phyloP scores from a whole-genome alignment of 2,888 invertebrate genomes.

The Byasa hedistus region DNA sequence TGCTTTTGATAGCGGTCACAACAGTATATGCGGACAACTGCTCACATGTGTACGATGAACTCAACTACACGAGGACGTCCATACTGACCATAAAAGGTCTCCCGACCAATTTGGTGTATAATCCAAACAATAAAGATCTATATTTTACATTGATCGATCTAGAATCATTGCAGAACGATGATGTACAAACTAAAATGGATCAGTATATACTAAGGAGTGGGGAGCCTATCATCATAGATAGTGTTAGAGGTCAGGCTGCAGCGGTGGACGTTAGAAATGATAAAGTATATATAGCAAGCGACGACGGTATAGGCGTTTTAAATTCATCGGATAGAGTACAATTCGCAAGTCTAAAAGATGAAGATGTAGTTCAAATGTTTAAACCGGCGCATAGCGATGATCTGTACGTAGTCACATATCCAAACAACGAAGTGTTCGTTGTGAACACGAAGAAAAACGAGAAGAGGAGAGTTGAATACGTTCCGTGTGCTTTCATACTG shows the following conservation, averaged over 20 bases:
- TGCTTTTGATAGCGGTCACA: conserved; percentile 50
- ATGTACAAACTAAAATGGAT: conserved; percentile 71
- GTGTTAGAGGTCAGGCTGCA: conserved; percentile 64
- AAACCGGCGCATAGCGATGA: conserved; percentile 55
- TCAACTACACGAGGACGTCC: conserved; percentile 50
- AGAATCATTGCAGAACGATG: conserved; percentile 63
- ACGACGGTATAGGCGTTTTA: conserved; percentile 58
- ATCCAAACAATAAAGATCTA: conserved; percentile 56
- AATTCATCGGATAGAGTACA: conserved; percentile 57
- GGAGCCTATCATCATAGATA: conserved; percentile 58
- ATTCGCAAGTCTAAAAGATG: conserved; percentile 59
- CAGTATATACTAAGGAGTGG: conserved; percentile 62
- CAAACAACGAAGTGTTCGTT: conserved; percentile 62
- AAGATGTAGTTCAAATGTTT: conserved; percentile 68
- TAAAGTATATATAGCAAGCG: conserved; percentile 64
- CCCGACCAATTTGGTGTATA: conserved; percentile 64
- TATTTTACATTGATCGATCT: conserved; percentile 68
- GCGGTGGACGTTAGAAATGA: conserved; percentile 57
- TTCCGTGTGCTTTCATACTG: conserved; percentile 67
- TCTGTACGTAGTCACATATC: conserved; percentile 61
- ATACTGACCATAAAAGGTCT: conserved; percentile 66
- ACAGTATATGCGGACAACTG: conserved; percentile 56
- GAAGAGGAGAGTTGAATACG: conserved; percentile 54
- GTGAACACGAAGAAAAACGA: conserved; percentile 59
- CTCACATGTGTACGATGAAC: conserved; percentile 50